Evolutionary conservation across 2,113 vertebrate species (phyloP).

Genomic region (Pungitius pungitius): DNA sequence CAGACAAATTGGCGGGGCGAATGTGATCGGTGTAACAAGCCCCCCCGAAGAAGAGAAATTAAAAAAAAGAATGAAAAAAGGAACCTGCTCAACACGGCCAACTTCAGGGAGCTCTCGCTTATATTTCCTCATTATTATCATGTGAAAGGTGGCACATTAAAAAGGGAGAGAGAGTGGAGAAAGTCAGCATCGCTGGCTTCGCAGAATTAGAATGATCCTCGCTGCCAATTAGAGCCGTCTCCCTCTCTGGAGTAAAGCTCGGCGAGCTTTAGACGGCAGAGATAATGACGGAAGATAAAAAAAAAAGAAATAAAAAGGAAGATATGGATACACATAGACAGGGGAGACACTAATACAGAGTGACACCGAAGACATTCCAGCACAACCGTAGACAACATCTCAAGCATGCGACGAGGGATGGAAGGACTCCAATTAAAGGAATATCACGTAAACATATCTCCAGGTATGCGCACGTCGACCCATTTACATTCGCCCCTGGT

Average conservation of each 20-base stretch:
- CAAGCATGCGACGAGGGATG: not conserved
- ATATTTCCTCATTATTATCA: slow-evolving; percentile 63
- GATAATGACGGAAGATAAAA: slow-evolving; percentile 45
- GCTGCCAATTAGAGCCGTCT: slow-evolving; percentile 72
- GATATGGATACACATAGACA: slow-evolving; percentile 48
- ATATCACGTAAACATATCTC: not conserved
- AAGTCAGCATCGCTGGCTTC: slow-evolving; percentile 35
- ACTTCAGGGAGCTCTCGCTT: slow-evolving; percentile 44
- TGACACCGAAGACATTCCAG: slow-evolving; percentile 33
- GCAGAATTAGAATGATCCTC: slow-evolving; percentile 66
- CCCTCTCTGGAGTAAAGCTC: slow-evolving; percentile 41
- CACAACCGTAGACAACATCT: slow-evolving; percentile 27
- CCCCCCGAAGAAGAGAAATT: slow-evolving; percentile 7
- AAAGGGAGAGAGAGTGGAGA: slow-evolving; percentile 22
- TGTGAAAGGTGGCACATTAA: slow-evolving; percentile 50
- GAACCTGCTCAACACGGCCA: slow-evolving; percentile 16
- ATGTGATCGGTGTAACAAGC: slow-evolving; percentile 75
- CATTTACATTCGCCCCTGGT: slow-evolving; percentile 22
- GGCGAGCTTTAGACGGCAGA: slow-evolving; percentile 46
- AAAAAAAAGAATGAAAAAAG: not conserved
- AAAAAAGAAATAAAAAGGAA: slow-evolving; percentile 1
- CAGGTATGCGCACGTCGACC: not conserved
- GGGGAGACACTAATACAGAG: slow-evolving; percentile 40
- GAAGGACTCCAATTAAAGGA: slow-evolving; percentile 27
- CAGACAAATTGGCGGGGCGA: slow-evolving; percentile 76